Conservation (phyloP, 2,113 vertebrate genomes). For the Cromileptes altivelis region DNA sequence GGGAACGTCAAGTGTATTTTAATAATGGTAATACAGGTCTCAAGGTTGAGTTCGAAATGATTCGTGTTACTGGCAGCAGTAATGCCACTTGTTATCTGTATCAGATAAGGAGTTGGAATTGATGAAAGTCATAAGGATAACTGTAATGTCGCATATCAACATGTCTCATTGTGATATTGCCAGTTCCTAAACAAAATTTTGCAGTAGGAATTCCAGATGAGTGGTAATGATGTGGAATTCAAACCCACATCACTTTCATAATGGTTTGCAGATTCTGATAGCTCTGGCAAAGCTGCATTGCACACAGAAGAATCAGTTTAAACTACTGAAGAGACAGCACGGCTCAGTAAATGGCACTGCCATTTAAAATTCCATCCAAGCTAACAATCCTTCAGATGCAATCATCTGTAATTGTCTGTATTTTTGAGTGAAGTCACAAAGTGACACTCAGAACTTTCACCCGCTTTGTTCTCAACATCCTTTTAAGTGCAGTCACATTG, state of each 20-base stretch:
- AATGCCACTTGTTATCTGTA: not conserved
- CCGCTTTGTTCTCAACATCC: slow-evolving; percentile 7
- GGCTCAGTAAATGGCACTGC: not conserved
- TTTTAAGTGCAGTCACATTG: slow-evolving; percentile 19
- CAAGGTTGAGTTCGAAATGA: not conserved
- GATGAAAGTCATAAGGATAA: not conserved
- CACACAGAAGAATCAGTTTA: slow-evolving; percentile 17
- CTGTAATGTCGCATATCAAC: not conserved
- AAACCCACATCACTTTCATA: not conserved
- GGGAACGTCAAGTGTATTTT: not conserved
- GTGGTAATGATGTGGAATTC: slow-evolving; percentile 12
- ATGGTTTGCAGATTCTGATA: slow-evolving; percentile 4
- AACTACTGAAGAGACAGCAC: slow-evolving; percentile 3
- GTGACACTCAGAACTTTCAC: slow-evolving; percentile 33
- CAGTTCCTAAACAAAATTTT: not conserved
- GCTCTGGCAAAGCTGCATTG: not conserved
- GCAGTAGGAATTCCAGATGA: not conserved
- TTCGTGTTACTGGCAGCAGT: not conserved
- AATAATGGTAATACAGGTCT: not conserved
- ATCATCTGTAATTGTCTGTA: slow-evolving; percentile 38
- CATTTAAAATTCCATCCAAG: slow-evolving; percentile 18
- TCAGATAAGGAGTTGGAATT: not conserved
- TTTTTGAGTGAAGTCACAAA: slow-evolving; percentile 35
- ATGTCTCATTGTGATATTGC: not conserved
- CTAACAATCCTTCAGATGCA: slow-evolving; percentile 26